Evolutionary conservation across 2,113 vertebrate species (phyloP).

Genomic region (Gopherus evgoodei): DNA sequence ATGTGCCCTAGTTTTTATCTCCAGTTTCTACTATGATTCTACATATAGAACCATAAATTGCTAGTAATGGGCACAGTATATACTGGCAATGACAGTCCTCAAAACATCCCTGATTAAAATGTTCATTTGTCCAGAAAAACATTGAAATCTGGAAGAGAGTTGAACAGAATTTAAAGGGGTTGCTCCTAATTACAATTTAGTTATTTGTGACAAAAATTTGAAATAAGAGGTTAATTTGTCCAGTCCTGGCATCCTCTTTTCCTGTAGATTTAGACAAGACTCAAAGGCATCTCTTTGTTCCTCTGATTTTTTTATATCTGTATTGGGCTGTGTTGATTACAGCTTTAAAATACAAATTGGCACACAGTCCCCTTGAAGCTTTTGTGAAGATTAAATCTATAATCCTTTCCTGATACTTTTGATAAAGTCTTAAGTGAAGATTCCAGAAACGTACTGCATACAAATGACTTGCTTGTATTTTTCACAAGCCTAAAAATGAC

Average conservation of each 20-base stretch:
- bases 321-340: background rate
- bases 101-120: background rate
- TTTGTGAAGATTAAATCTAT: constrained; percentile 42
- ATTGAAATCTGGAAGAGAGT: background rate
- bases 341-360: constrained; percentile 41
- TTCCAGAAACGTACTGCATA: background rate
- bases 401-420: background rate
- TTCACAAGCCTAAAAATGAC: background rate
- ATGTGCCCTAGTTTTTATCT: background rate
- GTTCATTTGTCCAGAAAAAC: background rate
- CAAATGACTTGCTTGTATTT: background rate
- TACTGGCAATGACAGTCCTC: background rate
- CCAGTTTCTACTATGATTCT: constrained; percentile 15
- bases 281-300: constrained; percentile 21
- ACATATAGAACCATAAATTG: constrained; percentile 15
- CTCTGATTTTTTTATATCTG: constrained; percentile 2
- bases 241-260: background rate
- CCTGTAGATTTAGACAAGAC: background rate
- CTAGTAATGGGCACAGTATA: background rate
- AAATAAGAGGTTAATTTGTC: constrained; percentile 5
- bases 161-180: background rate
- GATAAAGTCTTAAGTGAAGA: constrained; percentile 39
- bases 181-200: background rate
- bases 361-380: constrained; percentile 21
- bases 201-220: constrained; percentile 1